Conservation (phyloP, 1,140 invertebrate species). For the Bombus balteatus region DNA sequence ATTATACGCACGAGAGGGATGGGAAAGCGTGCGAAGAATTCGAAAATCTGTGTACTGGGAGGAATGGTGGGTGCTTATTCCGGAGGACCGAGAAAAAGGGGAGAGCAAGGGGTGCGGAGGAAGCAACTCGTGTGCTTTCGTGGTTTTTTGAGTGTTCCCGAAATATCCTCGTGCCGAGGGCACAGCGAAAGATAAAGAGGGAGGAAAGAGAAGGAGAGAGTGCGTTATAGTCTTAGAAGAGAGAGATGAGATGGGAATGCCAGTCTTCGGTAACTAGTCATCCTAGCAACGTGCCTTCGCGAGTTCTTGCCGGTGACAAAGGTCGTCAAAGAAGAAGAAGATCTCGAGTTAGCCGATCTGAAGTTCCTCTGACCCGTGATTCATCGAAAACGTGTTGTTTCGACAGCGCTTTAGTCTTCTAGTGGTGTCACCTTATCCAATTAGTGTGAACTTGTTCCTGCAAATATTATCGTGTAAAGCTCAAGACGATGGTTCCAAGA, state of each 20-base stretch:
- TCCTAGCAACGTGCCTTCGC: slow-evolving; percentile 60
- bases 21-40: background rate
- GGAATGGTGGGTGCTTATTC: background rate
- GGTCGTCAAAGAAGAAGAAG: slow-evolving; percentile 30
- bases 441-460: background rate
- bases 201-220: slow-evolving; percentile 51
- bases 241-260: slow-evolving; percentile 64
- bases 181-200: slow-evolving; percentile 65
- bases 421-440: background rate
- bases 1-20: background rate
- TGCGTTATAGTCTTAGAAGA: slow-evolving; percentile 40
- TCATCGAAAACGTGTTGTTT: background rate
- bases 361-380: background rate
- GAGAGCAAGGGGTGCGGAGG: slow-evolving; percentile 17
- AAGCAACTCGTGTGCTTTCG: slow-evolving; percentile 60
- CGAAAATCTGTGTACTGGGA: background rate
- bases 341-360: background rate
- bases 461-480: background rate
- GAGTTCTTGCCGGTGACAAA: slow-evolving; percentile 49
- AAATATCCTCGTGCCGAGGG: slow-evolving; percentile 61
- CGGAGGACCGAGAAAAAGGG: slow-evolving; percentile 1
- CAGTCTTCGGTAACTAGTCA: slow-evolving; percentile 73
- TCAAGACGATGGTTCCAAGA: background rate
- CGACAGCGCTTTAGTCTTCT: background rate
- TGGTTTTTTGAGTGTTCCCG: slow-evolving; percentile 68